These are phyloP conservation scores for Drosophila bunnanda DNA, from an alignment of 2,888 invertebrate species.

Conservation along the genomic window DNA sequence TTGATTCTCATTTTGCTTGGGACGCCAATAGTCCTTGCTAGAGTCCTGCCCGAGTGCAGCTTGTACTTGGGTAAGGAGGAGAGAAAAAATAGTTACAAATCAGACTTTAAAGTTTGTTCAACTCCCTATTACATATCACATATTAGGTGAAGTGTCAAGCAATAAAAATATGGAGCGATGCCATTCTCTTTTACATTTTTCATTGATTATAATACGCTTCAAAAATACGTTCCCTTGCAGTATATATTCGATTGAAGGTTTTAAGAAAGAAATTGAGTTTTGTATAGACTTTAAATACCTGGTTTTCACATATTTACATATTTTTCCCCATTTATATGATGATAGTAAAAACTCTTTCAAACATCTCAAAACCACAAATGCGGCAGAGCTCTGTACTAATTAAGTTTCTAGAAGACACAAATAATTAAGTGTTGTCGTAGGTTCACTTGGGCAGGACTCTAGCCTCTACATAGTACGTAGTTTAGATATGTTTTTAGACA, in stretches of 20 bases:
- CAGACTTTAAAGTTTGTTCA: background rate
- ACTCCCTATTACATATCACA: constrained; percentile 10
- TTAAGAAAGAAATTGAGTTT: background rate
- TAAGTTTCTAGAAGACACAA: background rate
- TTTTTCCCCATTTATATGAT: background rate
- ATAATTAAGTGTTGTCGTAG: background rate
- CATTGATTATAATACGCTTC: too few species aligned
- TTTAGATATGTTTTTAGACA: constrained; percentile 3
- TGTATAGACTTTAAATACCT: background rate
- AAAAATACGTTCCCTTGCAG: background rate
- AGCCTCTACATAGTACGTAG: background rate
- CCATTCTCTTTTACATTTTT: background rate
- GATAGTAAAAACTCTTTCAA: background rate
- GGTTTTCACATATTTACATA: background rate
- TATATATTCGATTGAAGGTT: background rate
- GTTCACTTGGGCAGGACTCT: constrained; percentile 2
- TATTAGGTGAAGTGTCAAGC: background rate
- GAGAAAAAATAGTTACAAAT: background rate
- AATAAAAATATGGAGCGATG: background rate
- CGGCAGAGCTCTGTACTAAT: constrained; percentile 2
- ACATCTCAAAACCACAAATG: background rate
- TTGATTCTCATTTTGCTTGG: background rate
- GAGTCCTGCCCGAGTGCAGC: constrained; percentile 4
- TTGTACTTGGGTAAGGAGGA: background rate
- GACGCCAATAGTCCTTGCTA: background rate